phyloP scores from a whole-genome alignment of 1,140 invertebrate species.

The Formica selysi region DNA sequence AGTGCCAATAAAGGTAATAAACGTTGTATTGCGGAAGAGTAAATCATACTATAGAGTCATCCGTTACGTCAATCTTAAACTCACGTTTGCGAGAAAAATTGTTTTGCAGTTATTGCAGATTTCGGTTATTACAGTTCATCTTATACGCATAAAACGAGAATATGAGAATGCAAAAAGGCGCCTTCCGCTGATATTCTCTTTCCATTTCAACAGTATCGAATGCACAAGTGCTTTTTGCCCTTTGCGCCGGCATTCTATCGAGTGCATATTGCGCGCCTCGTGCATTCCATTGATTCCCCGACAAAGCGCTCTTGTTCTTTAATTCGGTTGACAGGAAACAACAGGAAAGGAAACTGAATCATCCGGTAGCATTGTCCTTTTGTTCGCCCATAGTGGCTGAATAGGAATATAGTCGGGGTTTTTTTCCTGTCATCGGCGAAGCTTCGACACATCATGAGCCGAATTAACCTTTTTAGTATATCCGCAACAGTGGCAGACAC shows the following conservation, averaged over 20 bases:
- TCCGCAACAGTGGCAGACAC: conserved; percentile 26
- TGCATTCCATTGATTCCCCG: conserved; percentile 74
- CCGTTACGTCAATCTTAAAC: conserved; percentile 17
- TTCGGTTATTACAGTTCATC: conserved; percentile 31
- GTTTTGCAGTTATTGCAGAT: conserved; percentile 28
- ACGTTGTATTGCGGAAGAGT: neutral
- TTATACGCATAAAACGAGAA: conserved; percentile 6
- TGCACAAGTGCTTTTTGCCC: conserved; percentile 66
- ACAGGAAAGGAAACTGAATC: conserved; percentile 75
- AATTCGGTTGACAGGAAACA: conserved; percentile 75
- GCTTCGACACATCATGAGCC: conserved; percentile 49
- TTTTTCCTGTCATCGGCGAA: conserved; percentile 55
- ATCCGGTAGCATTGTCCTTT: conserved; percentile 73
- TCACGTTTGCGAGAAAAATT: conserved; percentile 2
- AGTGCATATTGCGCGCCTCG: conserved; percentile 72
- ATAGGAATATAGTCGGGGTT: conserved; percentile 58
- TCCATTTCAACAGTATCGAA: conserved; percentile 67
- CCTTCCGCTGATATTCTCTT: conserved; percentile 67
- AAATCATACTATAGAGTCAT: neutral
- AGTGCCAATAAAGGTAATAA: conserved; percentile 37
- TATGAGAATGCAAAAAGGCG: conserved; percentile 63
- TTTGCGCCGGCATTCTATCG: conserved; percentile 72
- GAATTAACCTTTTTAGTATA: conserved; percentile 59
- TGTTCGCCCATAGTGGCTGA: conserved; percentile 65
- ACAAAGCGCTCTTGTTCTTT: conserved; percentile 77